phyloP scores from a whole-genome alignment of 2,888 invertebrate species.

The Drosophila merina region DNA sequence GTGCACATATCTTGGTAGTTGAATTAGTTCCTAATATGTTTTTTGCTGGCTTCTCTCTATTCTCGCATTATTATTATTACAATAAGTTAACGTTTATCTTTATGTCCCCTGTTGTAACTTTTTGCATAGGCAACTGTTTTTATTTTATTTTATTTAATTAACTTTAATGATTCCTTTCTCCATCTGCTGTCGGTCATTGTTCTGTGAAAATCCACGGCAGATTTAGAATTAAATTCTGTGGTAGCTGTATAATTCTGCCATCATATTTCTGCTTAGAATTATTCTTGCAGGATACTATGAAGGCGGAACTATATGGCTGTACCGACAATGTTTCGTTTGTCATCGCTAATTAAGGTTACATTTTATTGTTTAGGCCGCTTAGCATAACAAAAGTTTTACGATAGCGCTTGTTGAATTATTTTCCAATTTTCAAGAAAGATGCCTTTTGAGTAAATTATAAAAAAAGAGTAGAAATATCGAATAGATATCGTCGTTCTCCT shows the following conservation, averaged over 20 bases:
- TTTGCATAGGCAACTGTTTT: conserved; percentile 68
- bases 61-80: conserved; percentile 49
- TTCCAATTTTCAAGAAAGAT: conserved; percentile 59
- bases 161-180: conserved; percentile 46
- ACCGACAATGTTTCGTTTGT: conserved; percentile 49
- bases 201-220: conserved; percentile 42
- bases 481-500: conserved; percentile 62
- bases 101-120: conserved; percentile 34
- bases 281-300: background rate
- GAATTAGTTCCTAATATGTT: conserved; percentile 50
- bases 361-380: conserved; percentile 61
- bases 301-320: background rate
- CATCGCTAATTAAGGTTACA: conserved; percentile 40
- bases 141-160: conserved; percentile 42
- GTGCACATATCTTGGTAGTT: conserved; percentile 69
- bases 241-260: background rate
- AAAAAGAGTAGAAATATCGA: conserved; percentile 80
- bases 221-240: conserved; percentile 46
- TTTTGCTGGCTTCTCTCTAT: conserved; percentile 46
- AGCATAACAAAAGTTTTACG: conserved; percentile 61
- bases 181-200: conserved; percentile 8
- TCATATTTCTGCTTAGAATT: background rate
- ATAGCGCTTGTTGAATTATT: conserved; percentile 54
- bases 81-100: conserved; percentile 71
- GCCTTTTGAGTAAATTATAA: conserved; percentile 70